These are phyloP conservation scores for Unio delphinus DNA, from an alignment of 2,888 invertebrate species.

Conservation along the genomic window DNA sequence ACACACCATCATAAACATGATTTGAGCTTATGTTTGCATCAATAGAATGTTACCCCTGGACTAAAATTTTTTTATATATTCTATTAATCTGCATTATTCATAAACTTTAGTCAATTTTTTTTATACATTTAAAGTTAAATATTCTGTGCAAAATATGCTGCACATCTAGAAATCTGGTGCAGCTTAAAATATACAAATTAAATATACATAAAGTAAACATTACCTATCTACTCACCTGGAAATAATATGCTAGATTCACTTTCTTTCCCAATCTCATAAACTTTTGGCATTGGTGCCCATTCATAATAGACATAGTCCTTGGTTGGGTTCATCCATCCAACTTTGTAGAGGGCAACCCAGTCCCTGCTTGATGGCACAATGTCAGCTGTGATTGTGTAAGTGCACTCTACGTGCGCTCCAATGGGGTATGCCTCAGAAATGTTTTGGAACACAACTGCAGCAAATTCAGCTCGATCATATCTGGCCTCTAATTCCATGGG, in stretches of 20 bases:
- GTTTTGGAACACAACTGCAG: conserved; percentile 64
- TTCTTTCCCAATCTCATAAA: conserved; percentile 47
- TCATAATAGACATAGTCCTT: conserved; percentile 62
- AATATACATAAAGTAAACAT: neutral
- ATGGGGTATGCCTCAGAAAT: conserved; percentile 65
- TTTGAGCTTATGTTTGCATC: too few relatives aligned
- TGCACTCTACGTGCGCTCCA: conserved; percentile 61
- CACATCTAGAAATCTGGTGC: neutral
- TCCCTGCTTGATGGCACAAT: conserved; percentile 55
- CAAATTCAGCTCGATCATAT: conserved; percentile 49
- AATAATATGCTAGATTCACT: conserved; percentile 53
- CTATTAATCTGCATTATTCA: too few relatives aligned
- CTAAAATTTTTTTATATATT: too few relatives aligned
- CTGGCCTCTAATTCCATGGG: too few relatives aligned
- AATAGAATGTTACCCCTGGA: too few relatives aligned
- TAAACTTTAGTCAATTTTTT: too few relatives aligned
- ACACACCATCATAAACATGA: too few relatives aligned
- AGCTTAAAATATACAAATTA: neutral
- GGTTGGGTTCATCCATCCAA: conserved; percentile 62
- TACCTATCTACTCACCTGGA: conserved; percentile 42
- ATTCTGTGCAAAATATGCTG: neutral
- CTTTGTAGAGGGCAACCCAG: conserved; percentile 69
- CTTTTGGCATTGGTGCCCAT: conserved; percentile 57
- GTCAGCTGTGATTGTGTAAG: conserved; percentile 58
- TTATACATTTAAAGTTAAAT: too few relatives aligned